Base-by-base conservation (phyloP, 2,888 invertebrate genomes). In the Gisinianus flammeolus region DNA sequence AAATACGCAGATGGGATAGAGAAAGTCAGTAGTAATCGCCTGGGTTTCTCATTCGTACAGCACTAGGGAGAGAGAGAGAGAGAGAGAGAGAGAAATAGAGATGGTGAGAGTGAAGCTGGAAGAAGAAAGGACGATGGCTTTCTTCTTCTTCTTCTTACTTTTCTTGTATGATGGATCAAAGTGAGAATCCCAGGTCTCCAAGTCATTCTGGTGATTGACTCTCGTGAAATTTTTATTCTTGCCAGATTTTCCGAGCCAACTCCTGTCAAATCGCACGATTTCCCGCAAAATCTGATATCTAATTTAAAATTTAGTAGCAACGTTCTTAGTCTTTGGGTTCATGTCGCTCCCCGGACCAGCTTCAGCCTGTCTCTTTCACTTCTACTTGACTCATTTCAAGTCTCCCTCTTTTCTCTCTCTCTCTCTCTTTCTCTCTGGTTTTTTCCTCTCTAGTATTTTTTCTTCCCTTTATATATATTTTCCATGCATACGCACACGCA, bases 181-280 rank as follows among this genome's bases (percentile, higher is more conserved):
- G 73, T 67, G 68, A 76, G 66, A 58, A 76, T 77, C 71, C 62
- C 66, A 71, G 44, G 75, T 78, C 72, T 71, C 75, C 69, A 68
- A 78, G 72, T 78, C 77, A 76, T 75, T 78, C 67, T 79, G 79
- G 75, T 79, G 78, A 79, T 76, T 79, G 73, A 78, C 52, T 72
- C 79, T 78, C 79, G 75, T 79, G 79, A 79, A 79, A 79, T 72
- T 76, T 79, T 79, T 76, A 79, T 79, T 78, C 78, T 79, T 79
- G 69, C 78, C 79, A 79, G 77, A 79, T 79, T 79, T 78, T 79
- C 79, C 79, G 74, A 77, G 62, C 79, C 79, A 76, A 75, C 79
- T 76, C 71, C 78, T 79, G 77, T 79, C 79, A 79, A 79, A 79
- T 78, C 76, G 76, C 24, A 77, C 77, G 71, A 77, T 79, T 78